These are phyloP conservation scores for Drosophila falleni DNA, from an alignment of 2,888 invertebrate species.

Conservation along the genomic window DNA sequence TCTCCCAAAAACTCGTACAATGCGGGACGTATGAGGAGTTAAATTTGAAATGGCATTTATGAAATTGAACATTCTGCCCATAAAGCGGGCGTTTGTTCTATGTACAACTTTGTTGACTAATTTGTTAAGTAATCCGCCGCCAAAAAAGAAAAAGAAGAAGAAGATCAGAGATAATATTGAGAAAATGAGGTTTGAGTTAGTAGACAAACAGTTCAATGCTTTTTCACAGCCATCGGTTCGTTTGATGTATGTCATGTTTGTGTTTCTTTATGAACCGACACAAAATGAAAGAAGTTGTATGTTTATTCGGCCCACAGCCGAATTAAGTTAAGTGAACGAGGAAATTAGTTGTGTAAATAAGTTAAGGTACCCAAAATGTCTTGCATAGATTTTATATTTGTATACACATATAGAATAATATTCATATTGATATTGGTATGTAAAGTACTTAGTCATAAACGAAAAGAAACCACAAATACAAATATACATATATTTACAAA, in stretches of 20 bases:
- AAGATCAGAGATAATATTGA: constrained; percentile 15
- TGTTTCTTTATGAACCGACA: constrained; percentile 35
- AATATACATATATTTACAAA: constrained; percentile 49
- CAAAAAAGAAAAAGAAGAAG: constrained; percentile 59
- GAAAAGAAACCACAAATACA: constrained; percentile 59
- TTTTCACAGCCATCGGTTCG: constrained; percentile 77
- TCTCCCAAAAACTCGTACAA: constrained; percentile 63
- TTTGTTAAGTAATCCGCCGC: constrained; percentile 76
- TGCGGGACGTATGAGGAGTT: constrained; percentile 25
- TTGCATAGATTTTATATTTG: constrained; percentile 64
- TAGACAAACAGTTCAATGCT: constrained; percentile 71
- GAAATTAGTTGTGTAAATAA: constrained; percentile 76
- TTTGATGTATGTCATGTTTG: constrained; percentile 65
- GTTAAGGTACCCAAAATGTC: constrained; percentile 60
- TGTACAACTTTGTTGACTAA: constrained; percentile 80
- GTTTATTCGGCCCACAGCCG: constrained; percentile 28
- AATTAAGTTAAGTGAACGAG: constrained; percentile 70
- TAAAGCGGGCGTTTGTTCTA: constrained; percentile 60
- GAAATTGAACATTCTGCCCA: constrained; percentile 11
- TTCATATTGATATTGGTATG: constrained; percentile 58
- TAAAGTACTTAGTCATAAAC: constrained; percentile 66
- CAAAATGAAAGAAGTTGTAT: constrained; percentile 31
- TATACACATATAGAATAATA: constrained; percentile 11
- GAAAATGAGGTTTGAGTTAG: constrained; percentile 43
- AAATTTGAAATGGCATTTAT: not conserved